phyloP scores from a whole-genome alignment of 2,888 invertebrate genomes.

The Theristus sp. region DNA sequence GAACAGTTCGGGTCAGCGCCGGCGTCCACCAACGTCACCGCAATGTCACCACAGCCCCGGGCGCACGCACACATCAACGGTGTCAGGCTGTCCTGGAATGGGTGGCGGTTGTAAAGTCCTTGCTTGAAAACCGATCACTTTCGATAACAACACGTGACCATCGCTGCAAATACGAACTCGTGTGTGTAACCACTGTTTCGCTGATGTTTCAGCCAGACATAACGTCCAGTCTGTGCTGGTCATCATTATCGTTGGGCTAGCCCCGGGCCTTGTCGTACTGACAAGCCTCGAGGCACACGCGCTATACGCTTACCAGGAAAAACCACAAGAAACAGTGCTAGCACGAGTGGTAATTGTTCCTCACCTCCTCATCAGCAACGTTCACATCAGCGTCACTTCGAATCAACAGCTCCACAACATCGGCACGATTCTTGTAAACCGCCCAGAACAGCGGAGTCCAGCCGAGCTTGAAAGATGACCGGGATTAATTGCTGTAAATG shows the following conservation, averaged over 20 bases:
- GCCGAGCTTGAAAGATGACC: constrained; percentile 42
- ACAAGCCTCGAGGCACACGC: too few species aligned
- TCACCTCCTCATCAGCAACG: constrained; percentile 63
- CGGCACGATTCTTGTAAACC: constrained; percentile 59
- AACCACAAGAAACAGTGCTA: neutral
- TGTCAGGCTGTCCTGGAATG: constrained; percentile 64
- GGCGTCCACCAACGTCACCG: constrained; percentile 56
- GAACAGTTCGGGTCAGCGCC: constrained; percentile 36
- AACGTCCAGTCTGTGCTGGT: too few species aligned
- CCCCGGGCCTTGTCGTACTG: too few species aligned
- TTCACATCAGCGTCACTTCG: constrained; percentile 76
- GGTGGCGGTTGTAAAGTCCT: neutral
- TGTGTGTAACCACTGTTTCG: too few species aligned
- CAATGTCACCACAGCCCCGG: constrained; percentile 66
- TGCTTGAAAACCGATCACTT: too few species aligned
- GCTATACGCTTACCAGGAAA: too few species aligned
- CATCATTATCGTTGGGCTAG: too few species aligned
- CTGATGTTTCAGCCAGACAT: too few species aligned
- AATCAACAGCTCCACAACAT: constrained; percentile 55
- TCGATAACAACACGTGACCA: too few species aligned
- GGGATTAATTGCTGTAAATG: too few species aligned
- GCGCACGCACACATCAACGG: constrained; percentile 83
- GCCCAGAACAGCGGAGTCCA: constrained; percentile 98
- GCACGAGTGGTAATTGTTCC: neutral
- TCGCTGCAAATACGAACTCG: too few species aligned